These are phyloP conservation scores for Criorhina ranunculi DNA, from an alignment of 2,888 invertebrate species.

Conservation along the genomic window DNA sequence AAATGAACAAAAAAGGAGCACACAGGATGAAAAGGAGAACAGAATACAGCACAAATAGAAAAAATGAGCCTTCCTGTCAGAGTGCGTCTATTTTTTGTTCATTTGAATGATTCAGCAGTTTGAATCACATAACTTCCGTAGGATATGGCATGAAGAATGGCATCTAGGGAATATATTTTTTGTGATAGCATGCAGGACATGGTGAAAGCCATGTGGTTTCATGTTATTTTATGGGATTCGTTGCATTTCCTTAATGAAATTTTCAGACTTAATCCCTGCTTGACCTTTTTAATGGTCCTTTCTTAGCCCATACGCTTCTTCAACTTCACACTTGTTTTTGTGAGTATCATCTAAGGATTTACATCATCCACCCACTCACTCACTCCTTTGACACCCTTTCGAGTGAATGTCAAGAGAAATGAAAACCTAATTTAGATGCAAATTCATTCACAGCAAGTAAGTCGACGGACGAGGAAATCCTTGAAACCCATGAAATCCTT, in stretches of 20 bases:
- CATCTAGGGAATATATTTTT: background rate
- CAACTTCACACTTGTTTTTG: background rate
- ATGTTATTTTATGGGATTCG: background rate
- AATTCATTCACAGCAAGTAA: constrained; percentile 55
- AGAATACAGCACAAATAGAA: constrained; percentile 23
- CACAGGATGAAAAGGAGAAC: background rate
- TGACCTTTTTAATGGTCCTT: constrained; percentile 11
- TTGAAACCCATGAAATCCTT: constrained; percentile 37
- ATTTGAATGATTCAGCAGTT: constrained; percentile 41
- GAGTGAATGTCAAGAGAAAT: constrained; percentile 37
- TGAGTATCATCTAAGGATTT: constrained; percentile 1
- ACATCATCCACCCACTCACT: constrained; percentile 22
- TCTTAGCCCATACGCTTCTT: background rate
- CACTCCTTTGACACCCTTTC: constrained; percentile 7
- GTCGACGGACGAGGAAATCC: constrained; percentile 25
- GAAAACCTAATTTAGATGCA: constrained; percentile 70
- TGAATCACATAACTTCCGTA: constrained; percentile 31
- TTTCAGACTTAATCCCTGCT: background rate
- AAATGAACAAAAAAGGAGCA: constrained; percentile 38
- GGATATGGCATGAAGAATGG: constrained; percentile 17
- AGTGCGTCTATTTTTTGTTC: constrained; percentile 44
- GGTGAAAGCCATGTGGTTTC: constrained; percentile 26
- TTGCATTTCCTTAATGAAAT: constrained; percentile 9
- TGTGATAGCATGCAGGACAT: background rate
- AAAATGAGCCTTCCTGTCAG: constrained; percentile 48